phyloP scores from a whole-genome alignment of 2,797 vertebrate species.

The Typhlichthys eigenmanni region DNA sequence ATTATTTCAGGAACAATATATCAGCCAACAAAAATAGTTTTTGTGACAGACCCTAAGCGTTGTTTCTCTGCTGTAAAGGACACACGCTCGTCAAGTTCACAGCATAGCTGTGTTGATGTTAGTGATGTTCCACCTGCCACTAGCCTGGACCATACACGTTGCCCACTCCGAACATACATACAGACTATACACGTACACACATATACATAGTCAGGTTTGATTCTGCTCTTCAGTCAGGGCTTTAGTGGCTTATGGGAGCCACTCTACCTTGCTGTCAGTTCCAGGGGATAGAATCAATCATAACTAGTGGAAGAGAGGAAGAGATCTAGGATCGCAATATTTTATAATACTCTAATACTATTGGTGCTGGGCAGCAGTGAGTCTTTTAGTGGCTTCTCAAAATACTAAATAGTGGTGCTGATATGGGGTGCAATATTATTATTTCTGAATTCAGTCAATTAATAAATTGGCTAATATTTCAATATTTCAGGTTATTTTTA shows the following conservation, averaged over 20 bases:
- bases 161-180: conserved; percentile 8
- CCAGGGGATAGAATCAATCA: conserved; percentile 22
- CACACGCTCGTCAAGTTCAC: conserved; percentile 10
- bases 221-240: conserved; percentile 29
- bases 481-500: no score
- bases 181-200: neutral
- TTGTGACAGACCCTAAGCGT: conserved; percentile 2
- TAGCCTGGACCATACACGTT: conserved; percentile 27
- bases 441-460: neutral
- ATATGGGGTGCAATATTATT: no score
- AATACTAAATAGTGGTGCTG: conserved; percentile 4
- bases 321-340: neutral
- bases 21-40: no score
- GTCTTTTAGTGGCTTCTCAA: conserved; percentile 4
- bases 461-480: neutral
- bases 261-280: conserved; percentile 15
- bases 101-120: conserved; percentile 50
- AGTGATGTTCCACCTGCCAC: conserved; percentile 24
- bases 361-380: neutral
- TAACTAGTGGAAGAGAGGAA: neutral
- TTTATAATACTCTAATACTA: neutral
- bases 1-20: no score
- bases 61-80: conserved; percentile 18
- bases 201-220: conserved; percentile 12
- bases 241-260: conserved; percentile 20